phyloP scores from a whole-genome alignment of 53 echinoderm and acorn worm genomes.

The Antedon mediterranea region DNA sequence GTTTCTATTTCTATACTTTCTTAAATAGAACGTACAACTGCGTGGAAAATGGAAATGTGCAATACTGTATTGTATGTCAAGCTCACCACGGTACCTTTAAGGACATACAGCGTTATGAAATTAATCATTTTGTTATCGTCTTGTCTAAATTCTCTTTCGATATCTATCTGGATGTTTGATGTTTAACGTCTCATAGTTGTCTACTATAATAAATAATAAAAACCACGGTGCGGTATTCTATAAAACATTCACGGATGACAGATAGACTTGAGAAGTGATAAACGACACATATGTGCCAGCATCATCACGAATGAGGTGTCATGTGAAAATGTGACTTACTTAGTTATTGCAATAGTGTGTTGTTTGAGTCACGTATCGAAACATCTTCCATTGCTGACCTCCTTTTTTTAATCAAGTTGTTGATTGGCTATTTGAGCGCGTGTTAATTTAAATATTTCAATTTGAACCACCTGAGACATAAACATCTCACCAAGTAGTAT shows the following conservation, averaged over 20 bases:
- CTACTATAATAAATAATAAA: not conserved
- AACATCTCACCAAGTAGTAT: too few relatives aligned
- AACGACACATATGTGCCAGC: not conserved
- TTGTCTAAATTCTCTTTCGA: not conserved
- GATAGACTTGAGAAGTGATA: not conserved
- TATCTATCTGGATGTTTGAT: not conserved
- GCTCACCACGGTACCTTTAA: not conserved
- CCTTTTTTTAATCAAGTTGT: not conserved
- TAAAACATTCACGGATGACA: not conserved
- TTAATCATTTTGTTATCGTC: conserved; percentile 1
- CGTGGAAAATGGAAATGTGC: too few relatives aligned
- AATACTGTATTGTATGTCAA: too few relatives aligned
- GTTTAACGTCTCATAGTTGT: not conserved
- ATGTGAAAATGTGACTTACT: not conserved
- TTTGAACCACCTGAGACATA: not conserved
- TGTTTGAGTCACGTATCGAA: not conserved
- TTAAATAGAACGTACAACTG: too few relatives aligned
- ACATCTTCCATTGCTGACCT: not conserved
- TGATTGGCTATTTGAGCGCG: not conserved
- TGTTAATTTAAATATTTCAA: not conserved
- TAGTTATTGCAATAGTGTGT: not conserved
- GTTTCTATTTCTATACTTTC: too few relatives aligned
- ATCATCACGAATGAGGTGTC: not conserved
- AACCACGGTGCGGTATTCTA: not conserved
- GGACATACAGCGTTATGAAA: not conserved